A percentile compares a stretch with the other conserved stretches of the same genome.
phyloP scores from a whole-genome alignment of 1,140 invertebrate species.

The Ceratosolen solmsi region DNA sequence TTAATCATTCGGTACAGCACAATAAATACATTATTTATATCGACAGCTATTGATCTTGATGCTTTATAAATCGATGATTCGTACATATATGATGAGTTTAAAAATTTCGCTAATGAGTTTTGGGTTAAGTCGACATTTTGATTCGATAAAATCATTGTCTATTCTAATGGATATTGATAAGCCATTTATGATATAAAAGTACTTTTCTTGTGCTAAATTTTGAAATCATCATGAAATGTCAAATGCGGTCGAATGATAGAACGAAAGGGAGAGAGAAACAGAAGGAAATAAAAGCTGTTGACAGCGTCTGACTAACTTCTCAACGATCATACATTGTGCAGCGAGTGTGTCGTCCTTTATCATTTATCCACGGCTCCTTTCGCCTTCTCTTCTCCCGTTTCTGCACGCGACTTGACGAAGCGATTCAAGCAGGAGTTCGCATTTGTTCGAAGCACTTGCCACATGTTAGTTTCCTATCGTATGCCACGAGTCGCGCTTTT shows the following conservation, averaged over 20 bases:
- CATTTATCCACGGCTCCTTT: background rate
- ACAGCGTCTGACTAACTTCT: too few relatives aligned
- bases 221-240: background rate
- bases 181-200: too few relatives aligned
- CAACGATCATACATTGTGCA: constrained; percentile 2
- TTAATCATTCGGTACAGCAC: too few relatives aligned
- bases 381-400: background rate
- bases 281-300: background rate
- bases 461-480: background rate
- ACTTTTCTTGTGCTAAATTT: background rate
- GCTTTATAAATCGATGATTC: too few relatives aligned
- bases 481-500: background rate
- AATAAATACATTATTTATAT: too few relatives aligned
- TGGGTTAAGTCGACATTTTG: too few relatives aligned
- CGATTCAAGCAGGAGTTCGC: background rate
- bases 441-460: background rate
- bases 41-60: too few relatives aligned
- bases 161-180: too few relatives aligned
- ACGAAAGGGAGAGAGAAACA: background rate
- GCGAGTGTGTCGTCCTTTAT: constrained; percentile 1
- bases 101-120: too few relatives aligned
- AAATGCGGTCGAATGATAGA: background rate
- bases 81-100: too few relatives aligned
- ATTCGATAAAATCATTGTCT: too few relatives aligned
- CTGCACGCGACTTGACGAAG: background rate